Percentiles rank a stretch among this genome's conserved stretches.
Evolutionary conservation across 2,113 vertebrate genomes (phyloP).

Genomic region (Genyomyrus donnyi): DNA sequence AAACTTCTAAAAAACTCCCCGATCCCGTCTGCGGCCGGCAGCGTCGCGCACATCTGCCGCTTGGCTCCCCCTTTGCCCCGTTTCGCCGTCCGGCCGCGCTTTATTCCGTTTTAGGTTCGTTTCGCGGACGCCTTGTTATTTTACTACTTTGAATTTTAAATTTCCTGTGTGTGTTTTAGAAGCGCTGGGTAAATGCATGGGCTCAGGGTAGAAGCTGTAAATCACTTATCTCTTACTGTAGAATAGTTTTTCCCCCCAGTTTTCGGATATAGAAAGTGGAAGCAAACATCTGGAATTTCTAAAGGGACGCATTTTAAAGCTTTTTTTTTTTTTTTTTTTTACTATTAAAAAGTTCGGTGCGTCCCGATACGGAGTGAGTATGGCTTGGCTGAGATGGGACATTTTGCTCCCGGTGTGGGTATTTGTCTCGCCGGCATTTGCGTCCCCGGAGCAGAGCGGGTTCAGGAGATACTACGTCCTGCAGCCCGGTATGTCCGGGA

Average conservation of each 20-base stretch:
- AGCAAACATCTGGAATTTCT: constrained; percentile 16
- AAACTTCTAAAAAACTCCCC: constrained; percentile 66
- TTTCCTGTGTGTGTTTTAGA: not conserved
- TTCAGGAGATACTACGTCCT: constrained; percentile 73
- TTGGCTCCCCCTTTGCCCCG: constrained; percentile 26
- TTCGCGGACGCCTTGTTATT: not conserved
- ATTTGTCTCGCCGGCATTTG: constrained; percentile 44
- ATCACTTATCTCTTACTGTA: constrained; percentile 25
- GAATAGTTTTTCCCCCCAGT: constrained; percentile 25
- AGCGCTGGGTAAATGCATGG: constrained; percentile 33
- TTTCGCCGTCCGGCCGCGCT: not conserved
- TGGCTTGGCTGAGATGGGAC: constrained; percentile 68
- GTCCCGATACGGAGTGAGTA: constrained; percentile 46
- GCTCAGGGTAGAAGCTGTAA: constrained; percentile 28
- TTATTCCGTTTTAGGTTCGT: not conserved
- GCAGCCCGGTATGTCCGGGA: constrained; percentile 62
- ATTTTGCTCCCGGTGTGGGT: constrained; percentile 57
- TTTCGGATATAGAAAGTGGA: constrained; percentile 18
- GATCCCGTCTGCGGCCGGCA: constrained; percentile 34
- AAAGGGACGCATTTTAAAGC: constrained; percentile 4
- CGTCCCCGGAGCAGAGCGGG: constrained; percentile 59
- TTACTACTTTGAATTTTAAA: constrained; percentile 6
- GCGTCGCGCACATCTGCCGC: constrained; percentile 44
- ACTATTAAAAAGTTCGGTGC: not conserved
- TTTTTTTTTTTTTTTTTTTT: not conserved